phyloP scores from a whole-genome alignment of 2,797 vertebrate species.

The Pseudocheirus occidentalis region DNA sequence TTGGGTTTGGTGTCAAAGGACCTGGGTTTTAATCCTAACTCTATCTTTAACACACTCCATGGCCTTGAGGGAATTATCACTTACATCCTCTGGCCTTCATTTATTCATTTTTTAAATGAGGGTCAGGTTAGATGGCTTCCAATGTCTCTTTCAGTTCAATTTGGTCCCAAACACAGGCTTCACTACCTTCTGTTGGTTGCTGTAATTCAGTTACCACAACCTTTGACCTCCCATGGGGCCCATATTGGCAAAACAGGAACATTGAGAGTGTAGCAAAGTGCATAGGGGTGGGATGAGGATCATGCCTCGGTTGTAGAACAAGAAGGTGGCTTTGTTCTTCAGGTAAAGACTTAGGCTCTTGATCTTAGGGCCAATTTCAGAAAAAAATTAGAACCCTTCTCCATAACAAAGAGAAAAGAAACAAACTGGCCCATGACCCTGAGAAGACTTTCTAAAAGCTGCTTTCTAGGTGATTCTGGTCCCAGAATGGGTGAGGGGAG shows the following conservation, averaged over 20 bases:
- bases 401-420: neutral
- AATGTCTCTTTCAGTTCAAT: neutral
- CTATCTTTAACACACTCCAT: neutral
- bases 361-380: neutral
- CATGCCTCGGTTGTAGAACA: neutral
- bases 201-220: neutral
- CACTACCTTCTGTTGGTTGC: neutral
- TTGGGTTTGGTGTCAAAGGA: neutral
- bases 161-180: neutral
- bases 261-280: neutral
- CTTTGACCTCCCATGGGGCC: neutral
- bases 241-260: neutral
- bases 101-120: neutral
- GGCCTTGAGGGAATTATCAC: neutral
- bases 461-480: neutral
- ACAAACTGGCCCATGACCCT: neutral
- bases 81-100: neutral
- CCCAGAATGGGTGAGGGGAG: neutral
- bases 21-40: neutral
- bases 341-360: neutral
- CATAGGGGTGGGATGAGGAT: neutral
- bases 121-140: neutral
- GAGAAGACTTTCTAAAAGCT: neutral
- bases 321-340: neutral
- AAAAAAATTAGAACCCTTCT: neutral